Evolutionary conservation across 2,797 vertebrate genomes (phyloP).

Genomic region (Semotilus atromaculatus): DNA sequence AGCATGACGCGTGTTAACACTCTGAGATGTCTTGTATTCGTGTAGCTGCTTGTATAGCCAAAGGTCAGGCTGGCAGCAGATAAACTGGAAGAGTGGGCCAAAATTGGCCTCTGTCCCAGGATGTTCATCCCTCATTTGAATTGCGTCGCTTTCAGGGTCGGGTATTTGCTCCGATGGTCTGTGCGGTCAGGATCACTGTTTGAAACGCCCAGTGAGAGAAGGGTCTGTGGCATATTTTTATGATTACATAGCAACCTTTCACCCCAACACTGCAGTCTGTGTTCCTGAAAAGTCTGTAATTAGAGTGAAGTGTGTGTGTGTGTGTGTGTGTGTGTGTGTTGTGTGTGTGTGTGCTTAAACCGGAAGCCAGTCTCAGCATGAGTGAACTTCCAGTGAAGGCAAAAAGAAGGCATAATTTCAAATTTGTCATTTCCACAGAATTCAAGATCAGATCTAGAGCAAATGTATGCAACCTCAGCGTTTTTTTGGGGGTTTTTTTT

Average conservation of each 20-base stretch:
- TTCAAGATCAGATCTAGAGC: not conserved
- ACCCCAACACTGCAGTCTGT: not conserved
- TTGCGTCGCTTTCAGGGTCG: slow-evolving; percentile 58
- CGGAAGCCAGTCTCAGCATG: slow-evolving; percentile 8
- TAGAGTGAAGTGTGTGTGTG: slow-evolving; percentile 47
- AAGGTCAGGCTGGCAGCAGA: slow-evolving; percentile 72
- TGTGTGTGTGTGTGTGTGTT: not conserved
- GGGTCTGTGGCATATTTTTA: slow-evolving; percentile 58
- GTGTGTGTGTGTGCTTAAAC: not conserved
- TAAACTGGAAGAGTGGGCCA: slow-evolving; percentile 67
- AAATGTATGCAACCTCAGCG: not conserved
- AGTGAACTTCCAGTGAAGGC: slow-evolving; percentile 6
- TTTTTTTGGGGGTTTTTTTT: not conserved
- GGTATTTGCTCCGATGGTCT: slow-evolving; percentile 56
- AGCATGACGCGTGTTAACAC: slow-evolving; percentile 60
- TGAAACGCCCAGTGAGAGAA: slow-evolving; percentile 51
- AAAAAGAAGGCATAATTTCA: slow-evolving; percentile 1
- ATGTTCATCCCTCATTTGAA: slow-evolving; percentile 69
- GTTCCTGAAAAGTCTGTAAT: slow-evolving; percentile 63
- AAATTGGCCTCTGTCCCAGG: slow-evolving; percentile 64
- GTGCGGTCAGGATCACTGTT: slow-evolving; percentile 57
- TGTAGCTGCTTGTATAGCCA: slow-evolving; percentile 65
- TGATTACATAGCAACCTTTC: slow-evolving; percentile 62
- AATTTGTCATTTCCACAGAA: slow-evolving; percentile 15
- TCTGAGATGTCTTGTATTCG: slow-evolving; percentile 64